Evolutionary conservation across 1,140 invertebrate genomes (phyloP).

Genomic region (Leptonema lineaticorne): DNA sequence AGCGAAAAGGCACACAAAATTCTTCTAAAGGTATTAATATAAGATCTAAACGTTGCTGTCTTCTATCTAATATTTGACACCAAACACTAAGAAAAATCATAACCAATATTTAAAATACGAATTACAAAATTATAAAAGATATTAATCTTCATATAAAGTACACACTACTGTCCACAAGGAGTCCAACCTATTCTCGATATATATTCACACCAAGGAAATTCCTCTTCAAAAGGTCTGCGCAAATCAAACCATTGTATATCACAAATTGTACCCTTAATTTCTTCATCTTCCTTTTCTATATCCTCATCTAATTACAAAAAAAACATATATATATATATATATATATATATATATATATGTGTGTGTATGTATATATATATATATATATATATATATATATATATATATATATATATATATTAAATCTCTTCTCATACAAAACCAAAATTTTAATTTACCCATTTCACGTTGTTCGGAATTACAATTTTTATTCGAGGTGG

Average conservation of each 20-base stretch:
- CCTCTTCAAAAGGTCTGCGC: constrained; percentile 68
- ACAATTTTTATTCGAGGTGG: background rate
- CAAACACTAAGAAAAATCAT: constrained; percentile 70
- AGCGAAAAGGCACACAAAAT: constrained; percentile 67
- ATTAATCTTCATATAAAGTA: constrained; percentile 34
- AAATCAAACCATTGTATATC: constrained; percentile 61
- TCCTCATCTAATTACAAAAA: background rate
- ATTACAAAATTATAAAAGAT: constrained; percentile 1
- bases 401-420: too few relatives aligned
- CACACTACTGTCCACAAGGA: constrained; percentile 82
- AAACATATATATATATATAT: too few relatives aligned
- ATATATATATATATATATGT: background rate
- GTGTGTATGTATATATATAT: too few relatives aligned
- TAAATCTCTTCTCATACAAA: too few relatives aligned
- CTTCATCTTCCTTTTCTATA: background rate
- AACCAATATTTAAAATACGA: background rate
- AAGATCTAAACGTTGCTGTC: constrained; percentile 79
- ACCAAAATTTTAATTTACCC: too few relatives aligned
- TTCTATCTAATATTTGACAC: constrained; percentile 83
- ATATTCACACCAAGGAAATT: constrained; percentile 93
- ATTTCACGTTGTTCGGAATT: background rate
- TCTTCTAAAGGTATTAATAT: constrained; percentile 71
- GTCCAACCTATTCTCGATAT: constrained; percentile 92
- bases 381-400: too few relatives aligned
- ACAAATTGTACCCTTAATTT: constrained; percentile 1